Evolutionary conservation across 2,113 vertebrate species (phyloP), one percentile per base, ranked within the genome.

Genomic region (Spheniscus mendiculus): DNA sequence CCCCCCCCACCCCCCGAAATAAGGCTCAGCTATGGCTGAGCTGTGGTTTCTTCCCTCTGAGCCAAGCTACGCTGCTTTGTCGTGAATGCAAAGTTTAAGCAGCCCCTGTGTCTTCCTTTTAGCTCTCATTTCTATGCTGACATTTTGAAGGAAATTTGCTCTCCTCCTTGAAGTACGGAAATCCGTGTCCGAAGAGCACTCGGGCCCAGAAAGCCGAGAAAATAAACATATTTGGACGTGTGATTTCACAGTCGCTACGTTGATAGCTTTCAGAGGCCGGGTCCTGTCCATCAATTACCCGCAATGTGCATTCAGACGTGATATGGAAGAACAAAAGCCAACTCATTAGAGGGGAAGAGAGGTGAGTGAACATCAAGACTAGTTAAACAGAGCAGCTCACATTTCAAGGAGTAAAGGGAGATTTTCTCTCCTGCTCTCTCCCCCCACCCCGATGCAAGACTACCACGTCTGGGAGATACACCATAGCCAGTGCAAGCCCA

Each of bases 201-300:
- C 0, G 0, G 89, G 93, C 89, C 92, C 91, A 40, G 93, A 82
- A 93, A 82, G 78, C 74, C 6, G 17, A 82, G 92, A 77, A 96
- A 96, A 97, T 93, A 96, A 97, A 97, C 95, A 89, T 93, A 95
- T 95, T 97, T 96, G 96, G 97, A 97, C 40, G 82, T 97, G 96
- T 95, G 97, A 96, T 96, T 97, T 97, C 96, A 95, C 96, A 97
- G 93, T 22, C 21, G 30, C 87, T 49, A 80, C 5, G 29, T 19
- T 89, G 97, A 96, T 95, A 96, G 96, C 90, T 97, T 89, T 96
- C 87, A 93, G 93, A 96, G 94, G 87, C 89, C 15, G 30, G 82
- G 67, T 89, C 84, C 96, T 96, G 97, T 95, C 97, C 93, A 92
- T 97, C 97, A 97, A 82, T 97, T 97, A 96, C 86, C 88, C 69